A percentile compares a stretch with the other conserved stretches of the same genome.
phyloP scores from a whole-genome alignment of 2,113 vertebrate genomes.

The Hyla sarda region DNA sequence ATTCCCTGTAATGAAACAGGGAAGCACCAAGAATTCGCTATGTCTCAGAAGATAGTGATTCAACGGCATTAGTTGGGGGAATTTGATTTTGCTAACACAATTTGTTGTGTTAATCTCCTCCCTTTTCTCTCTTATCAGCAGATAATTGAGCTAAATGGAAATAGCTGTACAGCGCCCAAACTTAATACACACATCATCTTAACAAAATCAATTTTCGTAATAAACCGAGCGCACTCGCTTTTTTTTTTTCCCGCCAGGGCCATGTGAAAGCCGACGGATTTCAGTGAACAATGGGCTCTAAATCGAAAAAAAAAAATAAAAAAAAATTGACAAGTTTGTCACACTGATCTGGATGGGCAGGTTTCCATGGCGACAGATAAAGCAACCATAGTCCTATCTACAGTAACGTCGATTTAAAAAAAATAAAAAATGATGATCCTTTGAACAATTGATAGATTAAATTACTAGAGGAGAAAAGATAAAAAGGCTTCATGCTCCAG shows the following conservation, averaged over 20 bases:
- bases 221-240: constrained; percentile 10
- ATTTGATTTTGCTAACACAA: constrained; percentile 52
- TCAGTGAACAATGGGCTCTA: constrained; percentile 46
- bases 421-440: constrained; percentile 47
- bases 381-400: constrained; percentile 23
- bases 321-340: constrained; percentile 48
- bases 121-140: constrained; percentile 45
- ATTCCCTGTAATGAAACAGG: neutral
- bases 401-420: neutral
- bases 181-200: constrained; percentile 54
- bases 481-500: neutral
- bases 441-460: constrained; percentile 51
- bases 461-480: constrained; percentile 31
- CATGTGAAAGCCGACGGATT: constrained; percentile 24
- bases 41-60: constrained; percentile 10
- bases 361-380: constrained; percentile 54
- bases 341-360: constrained; percentile 48
- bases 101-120: constrained; percentile 42
- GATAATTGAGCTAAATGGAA: constrained; percentile 54
- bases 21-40: neutral
- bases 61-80: constrained; percentile 12
- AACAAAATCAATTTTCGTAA: constrained; percentile 51
- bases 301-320: too few relatives aligned
- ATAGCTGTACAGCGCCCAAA: constrained; percentile 35
- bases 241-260: neutral